Percentiles rank a stretch among this genome's conserved stretches.
Evolutionary conservation across 2,797 vertebrate genomes (phyloP).

Genomic region (Eremophila alpestris): DNA sequence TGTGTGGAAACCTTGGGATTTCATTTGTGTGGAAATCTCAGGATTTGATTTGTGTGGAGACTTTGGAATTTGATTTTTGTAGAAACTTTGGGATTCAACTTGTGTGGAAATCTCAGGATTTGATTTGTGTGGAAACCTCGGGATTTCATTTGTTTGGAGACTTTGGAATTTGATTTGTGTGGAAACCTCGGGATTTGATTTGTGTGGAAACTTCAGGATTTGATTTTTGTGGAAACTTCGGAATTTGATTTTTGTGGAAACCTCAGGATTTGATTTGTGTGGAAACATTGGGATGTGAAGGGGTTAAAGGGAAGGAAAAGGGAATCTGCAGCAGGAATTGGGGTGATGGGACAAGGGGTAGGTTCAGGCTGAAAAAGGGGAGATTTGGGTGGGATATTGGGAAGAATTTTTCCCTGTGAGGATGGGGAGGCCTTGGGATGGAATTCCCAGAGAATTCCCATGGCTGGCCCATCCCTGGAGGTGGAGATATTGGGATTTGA

Average conservation of each 20-base stretch:
- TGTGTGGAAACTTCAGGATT: not conserved
- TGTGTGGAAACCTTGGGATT: too few species aligned
- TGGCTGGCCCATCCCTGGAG: not conserved
- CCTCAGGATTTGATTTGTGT: rapidly evolving
- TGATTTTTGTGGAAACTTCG: rapidly evolving
- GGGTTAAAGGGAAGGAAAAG: not conserved
- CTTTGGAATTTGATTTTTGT: rapidly evolving
- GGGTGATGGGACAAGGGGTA: rapidly evolving
- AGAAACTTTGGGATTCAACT: rapidly evolving
- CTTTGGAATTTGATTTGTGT: not conserved
- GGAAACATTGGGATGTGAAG: rapidly evolving
- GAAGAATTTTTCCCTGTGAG: not conserved
- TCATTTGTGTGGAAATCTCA: too few species aligned
- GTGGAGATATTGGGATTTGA: not conserved
- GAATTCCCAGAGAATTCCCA: not conserved
- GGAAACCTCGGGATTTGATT: rapidly evolving
- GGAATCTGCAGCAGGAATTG: not conserved
- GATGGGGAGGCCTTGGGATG: not conserved
- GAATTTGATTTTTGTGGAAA: not conserved
- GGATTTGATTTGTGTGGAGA: too few species aligned
- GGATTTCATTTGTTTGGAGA: too few species aligned
- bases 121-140: rapidly evolving
- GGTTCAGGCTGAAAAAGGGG: not conserved
- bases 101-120: rapidly evolving
- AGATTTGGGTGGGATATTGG: rapidly evolving